Evolutionary conservation across 2,888 invertebrate genomes (phyloP), one percentile per base, ranked within the genome.

Genomic region (Drosophila aldrichi): DNA sequence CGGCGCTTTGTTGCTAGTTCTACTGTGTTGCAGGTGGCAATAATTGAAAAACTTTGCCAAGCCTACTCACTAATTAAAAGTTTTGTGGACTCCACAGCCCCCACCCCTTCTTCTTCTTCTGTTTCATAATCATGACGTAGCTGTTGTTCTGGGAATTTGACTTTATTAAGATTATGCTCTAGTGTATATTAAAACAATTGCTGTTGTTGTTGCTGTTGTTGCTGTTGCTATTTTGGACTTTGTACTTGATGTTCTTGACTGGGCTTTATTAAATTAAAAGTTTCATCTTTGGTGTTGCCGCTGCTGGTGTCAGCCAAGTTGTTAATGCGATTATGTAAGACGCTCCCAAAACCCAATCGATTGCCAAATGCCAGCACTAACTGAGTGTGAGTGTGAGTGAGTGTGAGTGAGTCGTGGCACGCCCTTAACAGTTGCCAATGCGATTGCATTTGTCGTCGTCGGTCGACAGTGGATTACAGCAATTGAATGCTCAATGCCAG

Each of bases 1-100:
- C 44, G 40, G 8, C 25, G 12, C 40, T 32, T 29, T 54, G 56
- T 25, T 25, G 3, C 25, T 40, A 40, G 44, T 43, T 32, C 10
- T 40, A 6, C 43, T 20, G 36, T 60, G 67, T 55, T 78, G 70
- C 84, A 87, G 86, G 86, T 87, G 86, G 82, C 82, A 84, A 87
- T 87, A 87, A 87, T 87, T 87, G 86, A 87, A 88, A 87, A 87
- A 87, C 86, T 87, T 87, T 84, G 57, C 59, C 62, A 43, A 48
- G 81, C 82, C 81, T 77, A 81, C 84, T 80, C 63, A 70, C 81
- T 72, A 87, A 87, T 87, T 87, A 87, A 87, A 87, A 87, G 84
- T 87, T 88, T 86, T 71, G 18, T n/a, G 54, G 2, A 29, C 40
- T 25, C n/a, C n/a, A n/a, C 12, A 14, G 8, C 20, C 38, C 52